These are phyloP conservation scores for Lanius collurio DNA, from an alignment of 2,113 vertebrate species.

Conservation along the genomic window DNA sequence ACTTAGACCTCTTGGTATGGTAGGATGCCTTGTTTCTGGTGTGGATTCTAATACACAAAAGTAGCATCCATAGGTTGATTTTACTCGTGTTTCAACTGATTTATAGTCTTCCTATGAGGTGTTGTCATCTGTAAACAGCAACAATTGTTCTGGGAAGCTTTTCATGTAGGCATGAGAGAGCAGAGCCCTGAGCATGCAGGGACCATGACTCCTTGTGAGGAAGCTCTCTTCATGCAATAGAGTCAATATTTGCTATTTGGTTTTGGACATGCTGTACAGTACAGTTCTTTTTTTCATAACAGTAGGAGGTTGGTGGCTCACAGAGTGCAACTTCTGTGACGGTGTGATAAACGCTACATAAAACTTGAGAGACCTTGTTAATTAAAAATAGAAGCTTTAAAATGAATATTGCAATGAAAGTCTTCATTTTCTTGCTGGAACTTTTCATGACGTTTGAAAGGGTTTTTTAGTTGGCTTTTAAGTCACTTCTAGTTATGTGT, in stretches of 20 bases:
- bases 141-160: background rate
- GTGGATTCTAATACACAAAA: background rate
- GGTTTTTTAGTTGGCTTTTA: background rate
- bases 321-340: background rate
- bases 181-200: fast-evolving
- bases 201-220: background rate
- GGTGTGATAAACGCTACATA: background rate
- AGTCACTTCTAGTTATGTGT: background rate
- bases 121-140: background rate
- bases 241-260: background rate
- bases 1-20: background rate
- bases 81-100: background rate
- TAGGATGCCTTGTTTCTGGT: background rate
- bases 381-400: background rate
- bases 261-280: background rate
- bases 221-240: background rate
- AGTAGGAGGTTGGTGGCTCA: background rate
- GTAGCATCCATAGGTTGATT: background rate
- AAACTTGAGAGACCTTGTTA: background rate
- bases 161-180: background rate
- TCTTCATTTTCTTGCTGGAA: background rate
- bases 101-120: background rate
- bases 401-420: background rate
- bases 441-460: background rate
- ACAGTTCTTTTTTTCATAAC: background rate